Evolutionary conservation across 1,140 invertebrate species (phyloP).

Genomic region (Drosophila insularis): DNA sequence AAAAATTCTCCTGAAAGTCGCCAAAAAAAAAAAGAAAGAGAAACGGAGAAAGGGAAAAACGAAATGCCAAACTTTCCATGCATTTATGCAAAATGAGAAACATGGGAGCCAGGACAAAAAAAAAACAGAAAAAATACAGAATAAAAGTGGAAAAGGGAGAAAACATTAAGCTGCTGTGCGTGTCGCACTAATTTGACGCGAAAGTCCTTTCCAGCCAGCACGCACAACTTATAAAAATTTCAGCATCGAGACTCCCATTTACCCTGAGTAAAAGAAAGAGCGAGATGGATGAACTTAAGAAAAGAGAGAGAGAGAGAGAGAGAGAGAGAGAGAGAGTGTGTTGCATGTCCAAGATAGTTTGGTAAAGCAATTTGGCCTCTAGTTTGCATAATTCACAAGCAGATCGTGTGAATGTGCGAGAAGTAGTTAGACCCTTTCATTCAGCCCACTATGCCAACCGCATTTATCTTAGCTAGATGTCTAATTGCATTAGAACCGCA

Average conservation of each 20-base stretch:
- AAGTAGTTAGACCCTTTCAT: neutral
- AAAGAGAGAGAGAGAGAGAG: neutral
- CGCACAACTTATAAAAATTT: slow-evolving; percentile 21
- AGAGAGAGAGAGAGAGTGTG: neutral
- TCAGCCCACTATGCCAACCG: slow-evolving; percentile 1
- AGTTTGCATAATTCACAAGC: slow-evolving; percentile 15
- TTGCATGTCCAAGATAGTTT: slow-evolving; percentile 19
- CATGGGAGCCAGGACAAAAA: neutral
- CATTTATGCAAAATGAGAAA: slow-evolving; percentile 22
- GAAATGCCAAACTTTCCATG: slow-evolving; percentile 16
- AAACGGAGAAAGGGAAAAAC: neutral
- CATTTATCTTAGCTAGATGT: slow-evolving; percentile 11
- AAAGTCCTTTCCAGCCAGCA: slow-evolving; percentile 13
- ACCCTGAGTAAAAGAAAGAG: neutral
- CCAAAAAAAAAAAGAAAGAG: neutral
- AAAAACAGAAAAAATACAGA: neutral
- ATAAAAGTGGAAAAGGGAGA: neutral
- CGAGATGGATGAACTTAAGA: neutral
- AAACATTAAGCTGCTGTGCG: slow-evolving; percentile 18
- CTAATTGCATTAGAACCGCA: slow-evolving; percentile 49
- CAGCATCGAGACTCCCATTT: slow-evolving; percentile 1
- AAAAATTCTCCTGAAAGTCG: slow-evolving; percentile 12
- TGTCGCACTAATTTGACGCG: slow-evolving; percentile 20
- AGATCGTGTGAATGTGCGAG: slow-evolving; percentile 14
- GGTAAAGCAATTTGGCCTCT: slow-evolving; percentile 7